Evolutionary conservation across 2,113 vertebrate species (phyloP), one percentile per base, ranked within the genome.

Genomic region (Bubo blakistoni): DNA sequence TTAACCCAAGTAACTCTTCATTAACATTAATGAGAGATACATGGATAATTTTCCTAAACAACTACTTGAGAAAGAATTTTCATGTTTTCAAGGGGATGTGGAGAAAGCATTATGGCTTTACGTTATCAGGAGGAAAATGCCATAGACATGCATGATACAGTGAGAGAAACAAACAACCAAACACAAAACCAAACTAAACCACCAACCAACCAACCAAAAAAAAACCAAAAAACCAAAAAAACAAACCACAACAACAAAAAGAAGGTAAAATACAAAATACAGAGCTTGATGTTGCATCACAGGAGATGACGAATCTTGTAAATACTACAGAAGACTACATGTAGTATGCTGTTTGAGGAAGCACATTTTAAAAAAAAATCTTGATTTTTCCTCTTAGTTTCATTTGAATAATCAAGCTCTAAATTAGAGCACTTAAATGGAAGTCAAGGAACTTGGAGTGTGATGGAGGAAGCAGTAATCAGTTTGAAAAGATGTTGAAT

Each of bases 401-500:
- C 52, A 91, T 97, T 96, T 85, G 65, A 92, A 94, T 96, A 97
- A 96, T 94, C 90, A 96, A 49, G 66, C 46, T 95, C 13, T 85
- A 94, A 97, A 96, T 91, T 94, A 65, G 27, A 94, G 49, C 74
- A 91, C 89, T 97, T 95, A 95, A 91, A 86, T 91, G 59, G 88
- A 97, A 97, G 88, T 94, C 69, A 92, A 63, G 91, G 47, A 94
- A 96, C 58, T 74, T 90, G 36, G 90, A 93, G 54, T 92, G 40
- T 73, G 93, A 73, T 71, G 52, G 81, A 96, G 83, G 87, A 96
- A 96, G 91, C 49, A 81, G 51, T 86, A 97, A 96, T 97, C 89
- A 94, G 27, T 78, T 94, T 88, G 86, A 97, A 97, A 97, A 97
- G 76, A 95, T 90, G 90, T 82, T 96, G 81, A 96, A 96, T 92